Evolutionary conservation across 2,888 invertebrate species (phyloP), one percentile per base, ranked within the genome.

Genomic region (Drosophila subquinaria): DNA sequence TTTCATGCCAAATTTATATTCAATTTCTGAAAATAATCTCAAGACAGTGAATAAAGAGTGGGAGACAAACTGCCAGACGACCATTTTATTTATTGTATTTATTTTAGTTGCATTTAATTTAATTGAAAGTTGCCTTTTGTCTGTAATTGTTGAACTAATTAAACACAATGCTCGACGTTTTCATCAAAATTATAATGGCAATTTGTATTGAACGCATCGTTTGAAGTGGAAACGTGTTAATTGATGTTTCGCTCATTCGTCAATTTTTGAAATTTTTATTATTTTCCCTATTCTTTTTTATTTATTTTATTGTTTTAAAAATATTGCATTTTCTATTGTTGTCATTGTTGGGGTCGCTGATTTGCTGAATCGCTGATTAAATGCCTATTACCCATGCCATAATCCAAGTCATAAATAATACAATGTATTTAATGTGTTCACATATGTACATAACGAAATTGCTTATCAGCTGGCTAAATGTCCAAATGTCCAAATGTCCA

Each of bases 1-100:
- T 92, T 92, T 92, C 92, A 92, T 92, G 92, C 88, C 90, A 92
- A 91, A 92, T 92, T 92, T 92, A 88, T 88, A 90, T 90, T 85
- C 88, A 87, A 90, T 90, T 89, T 90, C 85, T 82, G 84, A 78
- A 84, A 81, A 83, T 81, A 79, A 38, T 23, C 36, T 27, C 2
- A 4, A 10, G 20, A 38, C 4, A n/a, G 40, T 27, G 20, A 23
- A 0, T n/a, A 11, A 11, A 30, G 5, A 15, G 23, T 27, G 13
- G 4, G 5, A 13, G 10, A 17, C 48, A 36, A 47, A 43, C 2
- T 47, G 23, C 5, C 38, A 50, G 11, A 47, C 40, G 61, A 68
- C 73, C 83, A 86, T 86, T 79, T 47, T 47, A 38, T 38, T 45
- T 42, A 5, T 86, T 79, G 43, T 45, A 38, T 38, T 45, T 36